Evolutionary conservation across 2,113 vertebrate species (phyloP).

Genomic region (Ceuthmochares aereus): DNA sequence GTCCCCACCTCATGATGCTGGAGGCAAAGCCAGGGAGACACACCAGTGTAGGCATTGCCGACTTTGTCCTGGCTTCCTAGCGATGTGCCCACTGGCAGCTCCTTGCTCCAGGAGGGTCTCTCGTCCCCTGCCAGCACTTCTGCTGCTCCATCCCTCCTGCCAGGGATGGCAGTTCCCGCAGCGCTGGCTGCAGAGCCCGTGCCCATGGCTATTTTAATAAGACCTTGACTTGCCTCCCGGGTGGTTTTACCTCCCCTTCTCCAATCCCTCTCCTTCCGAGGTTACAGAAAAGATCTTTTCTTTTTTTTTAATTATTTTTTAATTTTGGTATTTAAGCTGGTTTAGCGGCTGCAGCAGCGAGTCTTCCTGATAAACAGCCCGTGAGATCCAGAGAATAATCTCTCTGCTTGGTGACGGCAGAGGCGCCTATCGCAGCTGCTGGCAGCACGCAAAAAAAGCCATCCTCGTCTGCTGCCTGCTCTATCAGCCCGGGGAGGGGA

Average conservation of each 20-base stretch:
- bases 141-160: not conserved
- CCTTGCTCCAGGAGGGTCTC: not conserved
- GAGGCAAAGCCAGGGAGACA: not conserved
- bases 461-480: conserved; percentile 60
- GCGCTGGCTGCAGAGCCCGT: not conserved
- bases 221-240: not conserved
- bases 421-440: conserved; percentile 73
- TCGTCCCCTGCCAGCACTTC: not conserved
- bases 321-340: conserved; percentile 70
- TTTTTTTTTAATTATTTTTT: conserved; percentile 10
- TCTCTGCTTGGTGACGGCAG: conserved; percentile 68
- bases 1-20: not conserved
- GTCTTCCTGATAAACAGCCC: conserved; percentile 78
- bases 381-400: conserved; percentile 71
- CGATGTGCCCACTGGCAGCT: not conserved
- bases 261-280: not conserved
- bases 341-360: conserved; percentile 60
- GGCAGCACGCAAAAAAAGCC: conserved; percentile 70
- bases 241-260: not conserved
- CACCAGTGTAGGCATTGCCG: not conserved
- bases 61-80: not conserved
- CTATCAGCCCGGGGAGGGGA: conserved; percentile 57
- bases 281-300: not conserved
- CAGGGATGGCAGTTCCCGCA: not conserved
- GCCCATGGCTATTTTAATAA: not conserved